Evolutionary conservation across 2,113 vertebrate species (phyloP), one percentile per base, ranked within the genome.

Genomic region (Menidia beryllina): DNA sequence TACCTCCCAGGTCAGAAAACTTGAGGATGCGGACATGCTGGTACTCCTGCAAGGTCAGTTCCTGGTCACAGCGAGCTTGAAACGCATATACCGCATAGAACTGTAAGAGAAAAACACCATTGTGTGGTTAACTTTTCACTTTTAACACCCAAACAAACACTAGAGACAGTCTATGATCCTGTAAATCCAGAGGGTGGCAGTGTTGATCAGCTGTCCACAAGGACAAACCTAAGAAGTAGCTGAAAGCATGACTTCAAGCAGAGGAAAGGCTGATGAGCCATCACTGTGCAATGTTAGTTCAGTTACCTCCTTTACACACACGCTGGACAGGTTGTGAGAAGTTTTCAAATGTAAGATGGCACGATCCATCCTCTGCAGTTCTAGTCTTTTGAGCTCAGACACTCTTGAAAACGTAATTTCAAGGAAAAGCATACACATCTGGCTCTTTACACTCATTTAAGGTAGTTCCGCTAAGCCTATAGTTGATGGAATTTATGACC

Each of bases 1-100:
- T 99, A 41, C 98, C 97, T 51, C 96, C 96, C 50, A 96, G 86
- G 88, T 99, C 98, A 3, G 93, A 95, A 89, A 98, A 97, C 50
- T 90, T 56, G 41, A 99, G 91, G 77, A 99, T 97, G 5, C 90
- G 94, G 60, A 99, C 96, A 25, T 94, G 94, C 79, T 99, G 96
- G 81, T 96, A 94, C 76, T 97, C 96, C 71, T 96, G 94, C 77
- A 99, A 91, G 49, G 95, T 98, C 71, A 99, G 95, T 85, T 99
- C 98, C 70, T 98, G 94, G 50, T 96, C 92, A 74, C 93, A 97
- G 82, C 98, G 95, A 2, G 97, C 98, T 91, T 95, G 90, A 90
- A 99, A 99, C 53, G 96, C 93, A 9, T 98, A 95, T 61, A 98
- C 97, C 0, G 98, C 97, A 56, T 98, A 99, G 90, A 97, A 99